Evolutionary conservation across 2,888 invertebrate genomes (phyloP).

Genomic region (Amorpha juglandis): DNA sequence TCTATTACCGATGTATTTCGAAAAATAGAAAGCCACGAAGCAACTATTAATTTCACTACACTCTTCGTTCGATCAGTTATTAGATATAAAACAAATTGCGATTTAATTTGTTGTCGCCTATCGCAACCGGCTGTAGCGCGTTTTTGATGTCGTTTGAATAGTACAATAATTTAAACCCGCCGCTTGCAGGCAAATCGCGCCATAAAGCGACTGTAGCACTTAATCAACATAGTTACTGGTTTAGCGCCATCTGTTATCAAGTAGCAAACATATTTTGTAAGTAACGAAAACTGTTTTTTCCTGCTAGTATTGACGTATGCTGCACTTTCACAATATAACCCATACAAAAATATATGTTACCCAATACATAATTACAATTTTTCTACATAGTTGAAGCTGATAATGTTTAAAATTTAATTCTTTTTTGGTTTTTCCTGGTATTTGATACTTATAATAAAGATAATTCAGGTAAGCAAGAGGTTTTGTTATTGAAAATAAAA

Average conservation of each 20-base stretch:
- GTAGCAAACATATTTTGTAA: slow-evolving; percentile 38
- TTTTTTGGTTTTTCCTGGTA: no score
- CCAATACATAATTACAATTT: no score
- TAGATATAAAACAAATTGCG: slow-evolving; percentile 7
- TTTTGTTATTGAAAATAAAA: not conserved
- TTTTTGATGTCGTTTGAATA: slow-evolving; percentile 77
- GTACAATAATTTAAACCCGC: slow-evolving; percentile 68
- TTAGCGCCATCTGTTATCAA: slow-evolving; percentile 58
- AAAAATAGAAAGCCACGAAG: not conserved
- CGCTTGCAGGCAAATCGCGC: slow-evolving; percentile 53
- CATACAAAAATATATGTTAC: no score
- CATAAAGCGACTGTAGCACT: slow-evolving; percentile 48
- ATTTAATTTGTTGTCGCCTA: slow-evolving; percentile 14
- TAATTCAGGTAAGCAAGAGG: no score
- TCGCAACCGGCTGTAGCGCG: slow-evolving; percentile 67
- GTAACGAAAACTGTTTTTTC: not conserved
- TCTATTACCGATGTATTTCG: not conserved
- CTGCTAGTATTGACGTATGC: not conserved
- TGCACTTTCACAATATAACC: not conserved
- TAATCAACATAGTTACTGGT: slow-evolving; percentile 38
- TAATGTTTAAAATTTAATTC: no score
- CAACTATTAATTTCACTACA: slow-evolving; percentile 4
- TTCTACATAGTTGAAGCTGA: no score
- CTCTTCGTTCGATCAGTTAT: not conserved
- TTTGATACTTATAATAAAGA: no score